Percentiles rank a stretch among this genome's conserved stretches.
phyloP scores from a whole-genome alignment of 2,888 invertebrate genomes.

The Chymomyza procnemis region DNA sequence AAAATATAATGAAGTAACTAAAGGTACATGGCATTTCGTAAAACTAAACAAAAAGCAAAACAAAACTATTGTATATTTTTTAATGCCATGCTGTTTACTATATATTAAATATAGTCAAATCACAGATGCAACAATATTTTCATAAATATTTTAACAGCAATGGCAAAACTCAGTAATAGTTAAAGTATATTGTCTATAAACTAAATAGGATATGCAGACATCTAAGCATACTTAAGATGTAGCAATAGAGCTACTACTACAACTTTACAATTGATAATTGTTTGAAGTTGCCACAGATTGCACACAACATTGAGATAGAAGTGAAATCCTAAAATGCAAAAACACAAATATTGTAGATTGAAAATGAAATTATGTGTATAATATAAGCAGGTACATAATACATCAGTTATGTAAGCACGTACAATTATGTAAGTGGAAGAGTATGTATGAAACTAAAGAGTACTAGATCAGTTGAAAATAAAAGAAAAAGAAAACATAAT shows the following conservation, averaged over 20 bases:
- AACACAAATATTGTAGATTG: conserved; percentile 12
- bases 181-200: not conserved
- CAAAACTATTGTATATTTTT: conserved; percentile 3
- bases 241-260: conserved; percentile 5
- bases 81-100: not conserved
- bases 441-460: not conserved
- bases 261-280: conserved; percentile 31
- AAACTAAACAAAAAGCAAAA: not conserved
- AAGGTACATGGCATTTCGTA: not conserved
- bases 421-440: conserved; percentile 39
- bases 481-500: conserved; percentile 3
- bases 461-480: conserved; percentile 8
- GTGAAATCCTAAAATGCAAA: conserved; percentile 6
- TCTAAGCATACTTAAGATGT: not conserved
- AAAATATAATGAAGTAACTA: not conserved
- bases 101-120: conserved; percentile 21
- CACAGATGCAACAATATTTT: conserved; percentile 47
- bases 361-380: conserved; percentile 39
- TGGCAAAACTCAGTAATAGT: not conserved
- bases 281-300: conserved; percentile 30
- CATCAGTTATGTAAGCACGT: conserved; percentile 28
- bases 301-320: conserved; percentile 6
- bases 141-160: conserved; percentile 45
- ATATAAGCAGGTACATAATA: conserved; percentile 18
- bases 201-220: not conserved